Percentiles rank a stretch among this genome's conserved stretches.
Evolutionary conservation across 2,113 vertebrate genomes (phyloP).

Genomic region (pig (Sus scrofa)): T2T-Sscrofa CM000824.6:134757001-134757500

Average conservation of each 20-base stretch:
- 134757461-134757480: conserved; percentile 26
- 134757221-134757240: background rate
- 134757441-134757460: background rate
- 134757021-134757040: background rate
- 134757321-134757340: conserved; percentile 1
- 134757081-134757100: background rate
- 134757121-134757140: conserved; percentile 23
- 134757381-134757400: conserved; percentile 55
- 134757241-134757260: conserved; percentile 25
- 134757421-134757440: background rate
- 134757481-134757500: background rate
- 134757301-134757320: conserved; percentile 3
- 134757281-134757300: background rate
- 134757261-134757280: background rate
- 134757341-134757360: background rate
- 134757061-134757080: background rate
- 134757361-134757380: background rate
- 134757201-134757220: conserved; percentile 21
- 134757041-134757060: background rate
- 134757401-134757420: conserved; percentile 50
- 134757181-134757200: background rate
- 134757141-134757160: conserved; percentile 37
- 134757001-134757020: background rate
- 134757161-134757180: conserved; percentile 8
- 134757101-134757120: background rate